Conservation (phyloP, 2,797 vertebrate species). For the Neoniphon sammara region DNA sequence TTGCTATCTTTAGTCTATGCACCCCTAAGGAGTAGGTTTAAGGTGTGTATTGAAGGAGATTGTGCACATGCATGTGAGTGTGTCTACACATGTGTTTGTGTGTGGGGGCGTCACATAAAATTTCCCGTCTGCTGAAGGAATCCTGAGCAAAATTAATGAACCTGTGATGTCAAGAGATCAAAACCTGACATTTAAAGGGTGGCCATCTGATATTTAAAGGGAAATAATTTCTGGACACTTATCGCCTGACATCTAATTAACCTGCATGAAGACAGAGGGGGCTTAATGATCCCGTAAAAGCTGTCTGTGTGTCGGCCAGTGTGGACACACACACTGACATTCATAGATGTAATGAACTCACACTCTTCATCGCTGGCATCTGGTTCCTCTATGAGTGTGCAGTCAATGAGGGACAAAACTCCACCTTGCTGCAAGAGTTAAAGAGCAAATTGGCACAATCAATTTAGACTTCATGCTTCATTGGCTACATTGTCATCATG, state of each 20-base stretch:
- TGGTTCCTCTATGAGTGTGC: slow-evolving; percentile 94
- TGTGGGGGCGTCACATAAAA: slow-evolving; percentile 27
- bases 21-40: slow-evolving; percentile 26
- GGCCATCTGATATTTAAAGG: slow-evolving; percentile 75
- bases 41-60: slow-evolving; percentile 26
- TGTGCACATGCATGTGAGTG: slow-evolving; percentile 13
- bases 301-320: slow-evolving; percentile 10
- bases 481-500: background rate
- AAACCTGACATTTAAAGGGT: slow-evolving; percentile 77
- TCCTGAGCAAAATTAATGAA: slow-evolving; percentile 48
- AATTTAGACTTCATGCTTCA: background rate
- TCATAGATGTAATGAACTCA: slow-evolving; percentile 81
- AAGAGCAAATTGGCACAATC: slow-evolving; percentile 6
- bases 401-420: slow-evolving; percentile 96
- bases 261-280: slow-evolving; percentile 51
- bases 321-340: background rate
- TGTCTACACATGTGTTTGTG: slow-evolving; percentile 13
- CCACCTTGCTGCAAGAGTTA: slow-evolving; percentile 91
- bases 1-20: slow-evolving; percentile 35
- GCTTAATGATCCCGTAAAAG: slow-evolving; percentile 48
- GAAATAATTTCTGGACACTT: slow-evolving; percentile 69
- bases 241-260: slow-evolving; percentile 81
- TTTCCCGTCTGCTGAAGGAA: slow-evolving; percentile 34
- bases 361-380: slow-evolving; percentile 94
- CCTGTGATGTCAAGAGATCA: slow-evolving; percentile 69